Percentiles rank a stretch among this genome's conserved stretches.
phyloP scores from a whole-genome alignment of 1,140 invertebrate genomes.

The Lordiphosa mommai region DNA sequence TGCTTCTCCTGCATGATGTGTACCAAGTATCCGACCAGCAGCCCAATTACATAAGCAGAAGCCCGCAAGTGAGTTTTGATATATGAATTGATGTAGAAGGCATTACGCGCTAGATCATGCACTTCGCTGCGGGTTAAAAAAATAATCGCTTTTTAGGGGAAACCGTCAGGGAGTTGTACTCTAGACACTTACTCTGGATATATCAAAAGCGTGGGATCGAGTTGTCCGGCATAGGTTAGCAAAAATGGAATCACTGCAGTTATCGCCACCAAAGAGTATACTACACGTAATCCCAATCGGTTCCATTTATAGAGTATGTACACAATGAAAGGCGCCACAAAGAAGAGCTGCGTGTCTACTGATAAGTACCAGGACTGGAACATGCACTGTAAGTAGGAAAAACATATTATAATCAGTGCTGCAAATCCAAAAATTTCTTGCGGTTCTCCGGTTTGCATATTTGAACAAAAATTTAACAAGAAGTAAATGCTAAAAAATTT shows the following conservation, averaged over 20 bases:
- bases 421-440: too few species aligned
- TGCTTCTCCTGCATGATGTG: slow-evolving; percentile 83
- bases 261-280: slow-evolving; percentile 80
- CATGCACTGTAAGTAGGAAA: slow-evolving; percentile 86
- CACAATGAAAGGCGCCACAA: slow-evolving; percentile 87
- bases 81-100: slow-evolving; percentile 84
- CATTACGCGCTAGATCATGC: slow-evolving; percentile 82
- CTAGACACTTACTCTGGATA: slow-evolving; percentile 83
- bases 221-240: slow-evolving; percentile 82
- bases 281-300: slow-evolving; percentile 81
- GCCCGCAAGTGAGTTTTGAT: slow-evolving; percentile 87
- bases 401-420: slow-evolving; percentile 3
- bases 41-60: slow-evolving; percentile 84
- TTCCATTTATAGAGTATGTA: slow-evolving; percentile 84
- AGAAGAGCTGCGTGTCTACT: slow-evolving; percentile 91
- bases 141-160: neutral
- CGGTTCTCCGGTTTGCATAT: neutral
- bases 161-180: neutral
- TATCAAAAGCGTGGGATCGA: slow-evolving; percentile 84
- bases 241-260: slow-evolving; percentile 82
- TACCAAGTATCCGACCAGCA: slow-evolving; percentile 84
- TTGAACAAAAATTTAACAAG: neutral
- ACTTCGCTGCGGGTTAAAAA: slow-evolving; percentile 80
- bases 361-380: slow-evolving; percentile 93
- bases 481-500: too few species aligned